phyloP scores from a whole-genome alignment of 2,888 invertebrate genomes.

The Rhagium mordax region DNA sequence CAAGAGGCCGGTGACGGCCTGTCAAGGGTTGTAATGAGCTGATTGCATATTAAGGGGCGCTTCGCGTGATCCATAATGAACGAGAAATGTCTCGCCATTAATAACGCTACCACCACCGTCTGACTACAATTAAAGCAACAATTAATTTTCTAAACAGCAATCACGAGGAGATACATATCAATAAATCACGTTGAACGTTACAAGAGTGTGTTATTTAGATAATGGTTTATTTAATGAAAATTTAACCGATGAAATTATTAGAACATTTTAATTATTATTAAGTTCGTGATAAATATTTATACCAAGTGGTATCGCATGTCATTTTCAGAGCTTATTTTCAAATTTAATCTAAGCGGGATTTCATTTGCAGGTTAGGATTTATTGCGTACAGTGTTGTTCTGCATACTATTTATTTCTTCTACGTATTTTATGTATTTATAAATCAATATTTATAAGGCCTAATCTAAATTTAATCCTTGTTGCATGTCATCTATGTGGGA shows the following conservation, averaged over 20 bases:
- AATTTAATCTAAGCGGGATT: too few relatives aligned
- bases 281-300: too few relatives aligned
- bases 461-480: too few relatives aligned
- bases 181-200: neutral
- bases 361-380: too few relatives aligned
- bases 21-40: slow-evolving; percentile 52
- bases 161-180: neutral
- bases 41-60: slow-evolving; percentile 53
- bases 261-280: neutral
- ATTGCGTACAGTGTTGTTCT: too few relatives aligned
- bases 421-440: too few relatives aligned
- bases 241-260: neutral
- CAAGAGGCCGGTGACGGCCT: slow-evolving; percentile 49
- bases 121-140: slow-evolving; percentile 13
- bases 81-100: slow-evolving; percentile 28
- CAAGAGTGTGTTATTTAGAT: neutral
- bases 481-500: too few relatives aligned
- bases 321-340: too few relatives aligned
- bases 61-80: slow-evolving; percentile 45
- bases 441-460: too few relatives aligned
- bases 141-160: neutral
- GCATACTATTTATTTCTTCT: too few relatives aligned
- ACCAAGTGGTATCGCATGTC: too few relatives aligned
- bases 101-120: slow-evolving; percentile 20
- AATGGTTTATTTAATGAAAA: neutral